phyloP scores from a whole-genome alignment of 2,113 vertebrate species.

The Centropristis striata region DNA sequence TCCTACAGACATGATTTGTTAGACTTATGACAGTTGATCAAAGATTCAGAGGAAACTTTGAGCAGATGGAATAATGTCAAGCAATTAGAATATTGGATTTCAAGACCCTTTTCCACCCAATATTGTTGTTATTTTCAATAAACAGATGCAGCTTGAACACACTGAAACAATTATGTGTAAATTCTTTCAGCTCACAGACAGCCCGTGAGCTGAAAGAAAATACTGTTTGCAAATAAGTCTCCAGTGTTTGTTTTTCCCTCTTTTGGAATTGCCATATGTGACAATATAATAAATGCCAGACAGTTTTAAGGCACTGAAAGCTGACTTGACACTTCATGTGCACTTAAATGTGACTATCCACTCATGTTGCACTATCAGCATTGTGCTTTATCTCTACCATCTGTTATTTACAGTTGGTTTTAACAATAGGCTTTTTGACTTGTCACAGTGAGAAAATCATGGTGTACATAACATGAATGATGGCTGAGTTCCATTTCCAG shows the following conservation, averaged over 20 bases:
- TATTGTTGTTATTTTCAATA: conserved; percentile 50
- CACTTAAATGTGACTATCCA: conserved; percentile 1
- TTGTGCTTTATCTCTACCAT: not conserved
- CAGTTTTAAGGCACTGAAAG: not conserved
- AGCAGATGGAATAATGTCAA: conserved; percentile 47
- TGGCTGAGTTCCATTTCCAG: not conserved
- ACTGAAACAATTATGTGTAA: conserved; percentile 46
- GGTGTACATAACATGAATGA: not conserved
- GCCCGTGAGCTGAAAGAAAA: not conserved
- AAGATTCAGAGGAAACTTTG: not conserved
- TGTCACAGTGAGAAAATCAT: conserved; percentile 18
- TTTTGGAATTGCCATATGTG: conserved; percentile 36
- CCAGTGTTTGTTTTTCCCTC: conserved; percentile 36
- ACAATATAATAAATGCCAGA: conserved; percentile 48
- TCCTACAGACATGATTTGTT: conserved; percentile 9
- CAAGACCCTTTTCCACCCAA: not conserved
- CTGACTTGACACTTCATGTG: conserved; percentile 8
- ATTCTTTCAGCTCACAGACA: conserved; percentile 18
- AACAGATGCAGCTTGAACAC: conserved; percentile 44
- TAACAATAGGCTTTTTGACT: not conserved
- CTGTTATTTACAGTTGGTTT: conserved; percentile 8
- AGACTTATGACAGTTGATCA: conserved; percentile 1
- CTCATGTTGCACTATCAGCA: conserved; percentile 8
- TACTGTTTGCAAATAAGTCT: conserved; percentile 26
- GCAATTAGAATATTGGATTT: conserved; percentile 39